Percentiles rank a stretch among this genome's conserved stretches.
Conservation (phyloP, 1,140 invertebrate genomes). For the Papilio machaon region DNA sequence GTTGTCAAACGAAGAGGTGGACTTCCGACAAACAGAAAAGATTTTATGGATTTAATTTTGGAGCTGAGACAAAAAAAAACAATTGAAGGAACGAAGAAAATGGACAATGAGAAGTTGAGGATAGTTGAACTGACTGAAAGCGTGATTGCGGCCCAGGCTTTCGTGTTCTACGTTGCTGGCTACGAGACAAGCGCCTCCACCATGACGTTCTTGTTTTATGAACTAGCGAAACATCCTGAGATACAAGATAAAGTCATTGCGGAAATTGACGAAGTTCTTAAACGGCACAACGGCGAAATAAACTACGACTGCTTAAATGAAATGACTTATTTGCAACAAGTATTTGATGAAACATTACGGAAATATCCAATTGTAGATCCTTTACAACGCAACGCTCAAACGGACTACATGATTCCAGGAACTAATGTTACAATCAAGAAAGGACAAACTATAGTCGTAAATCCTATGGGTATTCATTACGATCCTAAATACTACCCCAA, state of each 20-base stretch:
- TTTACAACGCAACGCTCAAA: too few species aligned
- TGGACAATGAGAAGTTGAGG: constrained; percentile 30
- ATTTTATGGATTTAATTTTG: constrained; percentile 60
- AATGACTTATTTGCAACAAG: too few species aligned
- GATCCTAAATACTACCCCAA: constrained; percentile 52
- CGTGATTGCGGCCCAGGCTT: constrained; percentile 65
- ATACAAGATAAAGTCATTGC: constrained; percentile 72
- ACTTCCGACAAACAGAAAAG: constrained; percentile 46
- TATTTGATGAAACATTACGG: too few species aligned
- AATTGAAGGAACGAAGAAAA: constrained; percentile 39
- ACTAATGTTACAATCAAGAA: constrained; percentile 76
- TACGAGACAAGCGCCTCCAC: constrained; percentile 60
- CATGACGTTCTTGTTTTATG: constrained; percentile 60
- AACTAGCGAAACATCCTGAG: constrained; percentile 61
- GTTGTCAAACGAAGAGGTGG: constrained; percentile 49
- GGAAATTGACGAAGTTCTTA: too few species aligned
- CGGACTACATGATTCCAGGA: constrained; percentile 80
- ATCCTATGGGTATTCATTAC: constrained; percentile 47
- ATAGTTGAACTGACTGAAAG: constrained; percentile 52
- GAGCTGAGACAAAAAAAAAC: constrained; percentile 61
- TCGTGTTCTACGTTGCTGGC: constrained; percentile 65
- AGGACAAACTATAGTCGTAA: constrained; percentile 55
- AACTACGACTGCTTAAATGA: too few species aligned
- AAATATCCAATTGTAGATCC: too few species aligned
- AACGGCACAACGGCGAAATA: too few species aligned